Evolutionary conservation across 2,113 vertebrate genomes (phyloP), one percentile per base, ranked within the genome.

Genomic region (Otis tarda): DNA sequence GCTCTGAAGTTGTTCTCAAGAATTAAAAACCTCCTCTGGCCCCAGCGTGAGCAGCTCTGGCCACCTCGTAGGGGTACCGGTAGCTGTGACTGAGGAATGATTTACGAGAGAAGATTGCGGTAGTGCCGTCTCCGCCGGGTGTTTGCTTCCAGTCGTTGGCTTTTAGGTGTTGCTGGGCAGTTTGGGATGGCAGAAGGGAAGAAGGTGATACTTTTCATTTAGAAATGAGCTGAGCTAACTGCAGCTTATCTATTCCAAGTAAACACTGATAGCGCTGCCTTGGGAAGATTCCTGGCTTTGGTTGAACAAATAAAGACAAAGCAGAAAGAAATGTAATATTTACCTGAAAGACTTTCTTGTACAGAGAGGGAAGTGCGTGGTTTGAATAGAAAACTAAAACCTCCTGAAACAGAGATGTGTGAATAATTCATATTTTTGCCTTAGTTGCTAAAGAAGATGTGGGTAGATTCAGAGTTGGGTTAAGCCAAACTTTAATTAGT

Each of bases 241-340:
- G 39, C 41, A 23, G 21, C 17, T 24, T 39, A 1, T 56, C 49
- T 53, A 12, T 83, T 79, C 71, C 45, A 18, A 28, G 13, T 15
- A 3, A 15, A 24, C 16, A 13, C 25, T 1, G 4, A 9, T 8
- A 33, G 65, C 1, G 2, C 31, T 60, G 2, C 30, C 67, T 31
- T 14, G 45, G 28, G 61, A 87, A 43, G 41, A 23, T 15, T 23
- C 8, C 1, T 12, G 6, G 15, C 39, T 83, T 41, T 37, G 49
- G 6, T 64, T 23, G n/a, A 49, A 27, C 47, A 71, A 57, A 83
- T 57, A 41, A 59, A 81, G 76, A 50, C n/a, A 71, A 52, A 84
- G 31, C 28, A 83, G 68, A 39, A 83, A 35, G 63, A 80, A 65
- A 61, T 55, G 52, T 31, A 13, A 4, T 39, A 45, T 75, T 80